phyloP scores from a whole-genome alignment of 2,888 invertebrate species.

The Heteromyza rotundicornis region DNA sequence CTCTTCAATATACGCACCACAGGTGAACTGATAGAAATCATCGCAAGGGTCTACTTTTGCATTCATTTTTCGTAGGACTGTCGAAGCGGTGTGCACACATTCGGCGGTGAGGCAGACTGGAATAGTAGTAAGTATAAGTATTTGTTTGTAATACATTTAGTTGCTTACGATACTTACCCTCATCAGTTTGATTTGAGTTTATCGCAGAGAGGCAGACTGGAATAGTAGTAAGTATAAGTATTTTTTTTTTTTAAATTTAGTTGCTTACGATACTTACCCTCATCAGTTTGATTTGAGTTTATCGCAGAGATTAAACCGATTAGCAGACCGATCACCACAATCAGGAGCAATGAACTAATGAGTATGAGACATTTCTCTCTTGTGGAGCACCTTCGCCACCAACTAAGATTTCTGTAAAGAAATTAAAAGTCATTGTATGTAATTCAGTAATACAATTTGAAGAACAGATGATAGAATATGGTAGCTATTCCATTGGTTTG shows the following conservation, averaged over 20 bases:
- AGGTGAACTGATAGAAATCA: conserved; percentile 79
- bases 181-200: conserved; percentile 53
- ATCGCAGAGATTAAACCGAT: conserved; percentile 69
- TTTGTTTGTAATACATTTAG: too few relatives aligned
- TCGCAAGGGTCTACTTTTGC: conserved; percentile 74
- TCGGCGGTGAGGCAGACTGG: conserved; percentile 76
- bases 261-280: conserved; percentile 40
- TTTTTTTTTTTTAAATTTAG: too few relatives aligned
- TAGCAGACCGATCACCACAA: conserved; percentile 69
- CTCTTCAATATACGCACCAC: conserved; percentile 73
- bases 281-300: conserved; percentile 47
- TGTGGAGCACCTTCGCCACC: conserved; percentile 80
- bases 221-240: too few relatives aligned
- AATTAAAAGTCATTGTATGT: too few relatives aligned
- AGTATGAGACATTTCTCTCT: conserved; percentile 74
- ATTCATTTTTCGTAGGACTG: conserved; percentile 73
- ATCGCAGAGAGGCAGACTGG: conserved; percentile 42
- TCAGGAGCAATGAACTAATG: conserved; percentile 66
- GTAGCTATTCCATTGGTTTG: too few relatives aligned
- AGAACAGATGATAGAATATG: too few relatives aligned
- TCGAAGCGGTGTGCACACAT: conserved; percentile 78
- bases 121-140: too few relatives aligned
- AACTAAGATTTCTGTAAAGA: conserved; percentile 76
- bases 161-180: too few relatives aligned
- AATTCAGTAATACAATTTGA: too few relatives aligned